Evolutionary conservation across 2,113 vertebrate species (phyloP).

Genomic region (Turnix velox): DNA sequence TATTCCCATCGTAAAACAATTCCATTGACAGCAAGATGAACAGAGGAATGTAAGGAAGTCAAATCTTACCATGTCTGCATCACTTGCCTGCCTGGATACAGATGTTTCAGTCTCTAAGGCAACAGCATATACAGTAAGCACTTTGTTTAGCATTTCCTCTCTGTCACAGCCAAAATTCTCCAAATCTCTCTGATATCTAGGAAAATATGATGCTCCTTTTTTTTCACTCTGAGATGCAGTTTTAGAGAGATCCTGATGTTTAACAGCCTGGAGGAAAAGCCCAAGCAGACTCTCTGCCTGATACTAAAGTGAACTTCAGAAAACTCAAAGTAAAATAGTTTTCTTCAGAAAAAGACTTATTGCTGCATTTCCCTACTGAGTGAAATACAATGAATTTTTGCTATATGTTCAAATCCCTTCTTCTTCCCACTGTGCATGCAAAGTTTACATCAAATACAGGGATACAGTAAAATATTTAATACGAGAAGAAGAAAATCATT

Average conservation of each 20-base stretch:
- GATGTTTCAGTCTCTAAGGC: conserved; percentile 73
- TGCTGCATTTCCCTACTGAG: neutral
- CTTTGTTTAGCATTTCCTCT: conserved; percentile 52
- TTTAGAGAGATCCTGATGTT: neutral
- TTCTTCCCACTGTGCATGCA: neutral
- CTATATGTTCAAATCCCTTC: neutral
- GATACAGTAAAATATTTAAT: neutral
- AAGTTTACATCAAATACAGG: neutral
- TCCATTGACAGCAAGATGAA: conserved; percentile 67
- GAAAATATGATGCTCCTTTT: neutral
- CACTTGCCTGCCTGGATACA: conserved; percentile 71
- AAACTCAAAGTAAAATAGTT: neutral
- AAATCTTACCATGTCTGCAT: conserved; percentile 72
- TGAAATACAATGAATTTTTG: neutral
- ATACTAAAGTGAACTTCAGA: neutral
- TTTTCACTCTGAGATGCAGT: neutral
- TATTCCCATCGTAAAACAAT: conserved; percentile 59
- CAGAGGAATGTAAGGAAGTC: conserved; percentile 64
- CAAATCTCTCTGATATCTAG: neutral
- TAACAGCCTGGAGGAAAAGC: neutral
- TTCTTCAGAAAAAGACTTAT: neutral
- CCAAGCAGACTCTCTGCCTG: neutral
- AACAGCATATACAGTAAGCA: conserved; percentile 68
- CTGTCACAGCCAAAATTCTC: conserved; percentile 38
- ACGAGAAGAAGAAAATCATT: neutral